Conservation (phyloP, 2,113 vertebrate genomes). For the Eulemur rufifrons region DNA sequence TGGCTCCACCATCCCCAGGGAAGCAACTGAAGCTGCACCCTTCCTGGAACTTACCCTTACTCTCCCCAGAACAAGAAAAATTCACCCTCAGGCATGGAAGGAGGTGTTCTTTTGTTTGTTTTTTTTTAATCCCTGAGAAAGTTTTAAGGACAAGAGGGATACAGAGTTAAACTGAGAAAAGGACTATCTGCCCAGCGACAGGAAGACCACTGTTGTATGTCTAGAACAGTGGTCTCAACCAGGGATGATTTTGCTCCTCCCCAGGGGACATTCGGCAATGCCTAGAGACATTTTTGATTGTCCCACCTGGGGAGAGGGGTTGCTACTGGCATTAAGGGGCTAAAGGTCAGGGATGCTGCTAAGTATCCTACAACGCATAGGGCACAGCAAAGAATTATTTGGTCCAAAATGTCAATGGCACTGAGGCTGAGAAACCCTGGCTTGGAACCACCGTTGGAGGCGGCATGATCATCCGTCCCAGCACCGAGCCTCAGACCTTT, state of each 20-base stretch:
- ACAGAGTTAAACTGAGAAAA: not conserved
- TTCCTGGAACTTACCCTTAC: not conserved
- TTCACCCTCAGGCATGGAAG: not conserved
- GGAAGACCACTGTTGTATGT: not conserved
- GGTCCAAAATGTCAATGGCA: not conserved
- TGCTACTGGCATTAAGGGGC: not conserved
- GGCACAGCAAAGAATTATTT: not conserved
- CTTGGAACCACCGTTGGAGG: not conserved
- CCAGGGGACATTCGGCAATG: not conserved
- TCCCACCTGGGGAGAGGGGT: not conserved
- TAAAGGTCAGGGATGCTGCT: not conserved
- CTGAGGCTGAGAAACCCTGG: not conserved
- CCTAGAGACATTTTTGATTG: not conserved
- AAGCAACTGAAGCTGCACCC: not conserved
- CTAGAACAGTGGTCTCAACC: not conserved
- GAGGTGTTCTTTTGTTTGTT: not conserved
- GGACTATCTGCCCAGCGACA: not conserved
- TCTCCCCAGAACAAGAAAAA: not conserved
- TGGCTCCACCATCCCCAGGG: not conserved
- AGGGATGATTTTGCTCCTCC: not conserved
- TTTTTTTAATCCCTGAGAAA: not conserved
- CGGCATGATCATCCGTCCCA: not conserved
- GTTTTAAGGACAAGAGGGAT: slow-evolving; percentile 14
- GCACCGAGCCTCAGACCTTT: not conserved
- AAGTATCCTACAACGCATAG: not conserved